phyloP scores from a whole-genome alignment of 1,140 invertebrate species.

The Halictus rubicundus region DNA sequence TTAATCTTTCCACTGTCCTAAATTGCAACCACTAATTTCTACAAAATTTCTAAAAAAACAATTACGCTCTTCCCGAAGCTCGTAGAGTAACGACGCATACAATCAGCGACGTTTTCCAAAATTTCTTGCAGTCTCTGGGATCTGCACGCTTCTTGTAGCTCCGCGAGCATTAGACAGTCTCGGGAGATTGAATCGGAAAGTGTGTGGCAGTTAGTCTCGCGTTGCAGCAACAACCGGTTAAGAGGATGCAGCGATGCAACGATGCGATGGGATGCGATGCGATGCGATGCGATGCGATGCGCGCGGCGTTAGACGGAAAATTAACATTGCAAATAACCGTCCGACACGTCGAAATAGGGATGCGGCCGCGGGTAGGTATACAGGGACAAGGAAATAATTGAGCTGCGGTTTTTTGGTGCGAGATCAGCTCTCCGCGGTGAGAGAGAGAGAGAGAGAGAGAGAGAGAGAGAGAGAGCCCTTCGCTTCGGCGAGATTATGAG shows the following conservation, averaged over 20 bases:
- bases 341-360: slow-evolving; percentile 21
- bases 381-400: slow-evolving; percentile 45
- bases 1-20: no score
- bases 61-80: no score
- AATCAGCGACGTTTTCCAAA: no score
- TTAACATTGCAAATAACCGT: slow-evolving; percentile 49
- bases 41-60: no score
- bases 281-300: no score
- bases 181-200: background rate
- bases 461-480: no score
- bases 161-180: background rate
- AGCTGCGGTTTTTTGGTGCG: slow-evolving; percentile 51
- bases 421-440: slow-evolving; percentile 23
- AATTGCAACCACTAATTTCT: no score
- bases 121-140: no score
- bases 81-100: no score
- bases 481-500: slow-evolving; percentile 64
- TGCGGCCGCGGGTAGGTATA: background rate
- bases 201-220: background rate
- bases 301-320: slow-evolving; percentile 8
- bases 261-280: background rate
- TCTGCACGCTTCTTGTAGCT: background rate
- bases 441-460: no score
- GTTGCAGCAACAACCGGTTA: background rate
- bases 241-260: background rate